Conservation (phyloP, 35 echinoderm and acorn worm genomes). For the Diadema setosum region DNA sequence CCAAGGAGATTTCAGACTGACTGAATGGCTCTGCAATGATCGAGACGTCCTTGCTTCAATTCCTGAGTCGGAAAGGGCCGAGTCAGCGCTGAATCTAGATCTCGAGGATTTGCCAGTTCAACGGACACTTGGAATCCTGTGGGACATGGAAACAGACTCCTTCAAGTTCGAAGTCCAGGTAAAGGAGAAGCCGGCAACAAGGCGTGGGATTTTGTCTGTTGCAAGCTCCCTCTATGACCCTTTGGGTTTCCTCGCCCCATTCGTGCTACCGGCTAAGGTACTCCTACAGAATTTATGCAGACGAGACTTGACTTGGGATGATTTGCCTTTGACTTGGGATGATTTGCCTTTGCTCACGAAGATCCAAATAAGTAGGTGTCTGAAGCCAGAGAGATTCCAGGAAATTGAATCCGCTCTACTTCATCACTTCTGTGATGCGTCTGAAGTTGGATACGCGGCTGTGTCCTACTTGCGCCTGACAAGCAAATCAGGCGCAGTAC, state of each 20-base stretch:
- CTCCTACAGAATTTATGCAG: slow-evolving; percentile 33
- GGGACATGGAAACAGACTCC: slow-evolving; percentile 39
- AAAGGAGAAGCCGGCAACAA: slow-evolving; percentile 30
- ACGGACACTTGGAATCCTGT: not conserved
- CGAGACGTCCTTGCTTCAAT: slow-evolving; percentile 9
- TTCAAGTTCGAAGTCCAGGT: slow-evolving; percentile 24
- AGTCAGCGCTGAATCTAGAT: not conserved
- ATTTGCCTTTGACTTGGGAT: not conserved
- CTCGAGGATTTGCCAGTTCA: not conserved
- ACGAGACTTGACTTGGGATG: slow-evolving; percentile 18
- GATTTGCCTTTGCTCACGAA: not conserved
- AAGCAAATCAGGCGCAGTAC: not conserved
- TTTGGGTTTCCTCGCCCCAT: slow-evolving; percentile 37
- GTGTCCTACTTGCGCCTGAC: slow-evolving; percentile 16
- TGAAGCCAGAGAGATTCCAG: slow-evolving; percentile 2
- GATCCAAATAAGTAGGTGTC: slow-evolving; percentile 1
- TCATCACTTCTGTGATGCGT: slow-evolving; percentile 53
- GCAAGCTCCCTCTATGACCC: slow-evolving; percentile 33
- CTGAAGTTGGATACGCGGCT: slow-evolving; percentile 22
- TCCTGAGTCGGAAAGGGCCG: slow-evolving; percentile 17
- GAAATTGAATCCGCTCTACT: not conserved
- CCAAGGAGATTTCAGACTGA: slow-evolving; percentile 37
- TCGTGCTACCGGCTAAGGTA: slow-evolving; percentile 20
- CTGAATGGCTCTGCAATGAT: slow-evolving; percentile 57
- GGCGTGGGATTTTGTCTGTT: slow-evolving; percentile 42